Evolutionary conservation across 2,113 vertebrate genomes (phyloP), one percentile per base, ranked within the genome.

Genomic region (Chrysochloris asiatica): DNA sequence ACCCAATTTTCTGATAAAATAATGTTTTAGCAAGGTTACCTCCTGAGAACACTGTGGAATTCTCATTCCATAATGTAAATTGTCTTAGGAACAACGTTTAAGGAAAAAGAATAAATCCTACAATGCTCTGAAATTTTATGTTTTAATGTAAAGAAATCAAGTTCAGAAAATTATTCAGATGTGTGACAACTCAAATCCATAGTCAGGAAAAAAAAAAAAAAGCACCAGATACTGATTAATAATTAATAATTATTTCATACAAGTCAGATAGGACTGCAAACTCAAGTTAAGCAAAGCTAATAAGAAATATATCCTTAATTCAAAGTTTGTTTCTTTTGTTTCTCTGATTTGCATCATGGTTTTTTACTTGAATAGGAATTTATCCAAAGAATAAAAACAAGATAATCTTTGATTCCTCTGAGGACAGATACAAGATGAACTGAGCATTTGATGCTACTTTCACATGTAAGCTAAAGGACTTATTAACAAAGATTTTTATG

Each of bases 311-410:
- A 78, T 10, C 6, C 38, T 22, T 45, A 71, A 52, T 52, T 94
- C 30, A 80, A 86, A 93, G 71, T 56, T 75, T 33, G 90, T 82
- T 88, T 76, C 38, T 80, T 91, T 83, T 73, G 21, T 77, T 87
- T 59, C 79, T 93, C 54, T 89, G 65, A 72, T 73, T 79, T 92
- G 91, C 48, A 88, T 33, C 85, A 24, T 93, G 76, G 78, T 21
- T 82, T 90, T 94, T 91, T 86, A 93, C 26, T 75, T 36, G 8
- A 73, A 9, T 30, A 73, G n/a, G 59, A 86, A 38, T 88, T 92
- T 76, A 78, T 63, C 79, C 52, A 90, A 84, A 94, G 47, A 78
- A 92, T 90, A 47, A 88, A 61, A 33, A 36, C 61, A 81, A 88
- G 26, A 88, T 80, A 69, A 73, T 63, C 36, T 93, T 52, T 75